Base-by-base conservation (phyloP, 1,140 invertebrate genomes). In the Trachymyrmex septentrionalis region DNA sequence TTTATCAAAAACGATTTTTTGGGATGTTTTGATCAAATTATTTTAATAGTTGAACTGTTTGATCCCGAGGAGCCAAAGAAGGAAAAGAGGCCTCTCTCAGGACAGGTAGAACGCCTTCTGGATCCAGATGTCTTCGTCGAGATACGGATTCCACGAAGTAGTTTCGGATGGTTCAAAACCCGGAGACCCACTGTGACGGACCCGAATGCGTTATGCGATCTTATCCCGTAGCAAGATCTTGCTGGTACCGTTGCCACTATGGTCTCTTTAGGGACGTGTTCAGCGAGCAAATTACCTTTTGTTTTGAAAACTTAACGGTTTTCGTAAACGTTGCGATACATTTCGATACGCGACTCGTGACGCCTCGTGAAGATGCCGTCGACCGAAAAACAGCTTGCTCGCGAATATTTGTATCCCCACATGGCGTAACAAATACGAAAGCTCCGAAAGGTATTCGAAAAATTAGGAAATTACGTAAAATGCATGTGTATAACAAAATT, bases 251-350 rank as follows among this genome's bases (percentile, higher is more conserved):
- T 91, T 91, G 90, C 67, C 24, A 57, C 80, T 88, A 91, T 86
- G 50, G 89, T 86, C 78, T 91, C 85, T 90, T 88, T 91, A 89
- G 80, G 69, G 27, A 91, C 90, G 90, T 91, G 90, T 91, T 66
- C 87, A 50, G 87, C 63, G 85, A 85, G 77, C 90, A 91, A 91
- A 91, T 91, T 91, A 91, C 87, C 90, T 91, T 91, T 91, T 91
- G 90, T 91, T 91, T 90, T 64, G 76, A 53, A 89, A 89, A 89
- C 87, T 88, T 90, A 91, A 88, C 89, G 87, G 80, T 91, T 69
- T 50, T 69, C 6, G 21, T 69, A 21, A 14, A 69, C 48, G 24
- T 61, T 69, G 53, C 53, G 30, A 69, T 53, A 44, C 16, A 27
- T 27, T 19, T 19, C 19, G 44, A 63, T 30, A 50, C 3, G 21